Conservation (phyloP, 2,113 vertebrate genomes). For the Potamarius usumacintae region DNA sequence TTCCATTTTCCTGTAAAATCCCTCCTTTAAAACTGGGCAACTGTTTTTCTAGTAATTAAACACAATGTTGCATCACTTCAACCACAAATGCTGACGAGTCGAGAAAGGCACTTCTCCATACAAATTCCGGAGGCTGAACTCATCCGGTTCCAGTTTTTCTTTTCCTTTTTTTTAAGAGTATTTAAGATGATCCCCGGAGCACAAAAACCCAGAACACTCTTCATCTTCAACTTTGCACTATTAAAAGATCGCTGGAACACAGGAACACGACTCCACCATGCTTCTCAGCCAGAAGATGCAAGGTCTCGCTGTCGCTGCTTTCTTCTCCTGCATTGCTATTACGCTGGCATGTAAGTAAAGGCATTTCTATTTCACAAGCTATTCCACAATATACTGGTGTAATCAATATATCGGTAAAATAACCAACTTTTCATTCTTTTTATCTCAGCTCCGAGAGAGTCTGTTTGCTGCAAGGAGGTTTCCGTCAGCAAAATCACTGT, state of each 20-base stretch:
- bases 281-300: constrained; percentile 55
- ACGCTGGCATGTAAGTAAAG: constrained; percentile 25
- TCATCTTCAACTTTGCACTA: not conserved
- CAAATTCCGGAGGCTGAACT: not conserved
- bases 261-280: constrained; percentile 52
- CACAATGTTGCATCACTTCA: constrained; percentile 12
- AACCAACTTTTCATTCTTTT: not conserved
- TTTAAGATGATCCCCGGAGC: not conserved
- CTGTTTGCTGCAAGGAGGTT: constrained; percentile 60
- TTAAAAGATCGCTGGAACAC: constrained; percentile 3
- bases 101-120: not conserved
- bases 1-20: constrained; percentile 20
- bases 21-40: not conserved
- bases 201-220: not conserved
- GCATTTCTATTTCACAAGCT: constrained; percentile 10
- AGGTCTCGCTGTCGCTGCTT: constrained; percentile 51
- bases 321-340: constrained; percentile 42
- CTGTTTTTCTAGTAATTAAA: not conserved
- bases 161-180: constrained; percentile 9
- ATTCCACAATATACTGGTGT: constrained; percentile 15
- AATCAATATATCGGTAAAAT: not conserved
- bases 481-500: constrained; percentile 45
- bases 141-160: not conserved
- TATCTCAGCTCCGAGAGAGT: constrained; percentile 17
- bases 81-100: constrained; percentile 6